Percentiles rank a stretch among this genome's conserved stretches.
Evolutionary conservation across 1,140 invertebrate species (phyloP).

Genomic region (Ooceraea biroi): DNA sequence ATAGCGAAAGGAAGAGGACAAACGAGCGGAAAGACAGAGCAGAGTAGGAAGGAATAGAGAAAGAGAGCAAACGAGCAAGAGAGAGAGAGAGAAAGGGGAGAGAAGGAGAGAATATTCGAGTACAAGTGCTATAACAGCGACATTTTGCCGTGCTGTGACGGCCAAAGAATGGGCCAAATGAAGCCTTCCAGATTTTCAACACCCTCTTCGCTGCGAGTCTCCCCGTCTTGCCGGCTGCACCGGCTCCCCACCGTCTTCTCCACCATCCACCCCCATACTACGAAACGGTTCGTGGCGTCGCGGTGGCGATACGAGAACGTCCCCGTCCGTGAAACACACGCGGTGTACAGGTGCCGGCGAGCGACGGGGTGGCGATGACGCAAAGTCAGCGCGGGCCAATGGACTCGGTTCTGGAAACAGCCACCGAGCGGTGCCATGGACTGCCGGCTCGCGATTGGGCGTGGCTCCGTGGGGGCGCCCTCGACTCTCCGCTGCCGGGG

Average conservation of each 20-base stretch:
- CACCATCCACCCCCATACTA: neutral
- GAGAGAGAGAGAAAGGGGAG: neutral
- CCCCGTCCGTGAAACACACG: constrained; percentile 75
- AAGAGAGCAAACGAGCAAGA: neutral
- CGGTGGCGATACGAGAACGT: constrained; percentile 50
- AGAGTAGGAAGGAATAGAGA: neutral
- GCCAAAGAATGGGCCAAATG: constrained; percentile 84
- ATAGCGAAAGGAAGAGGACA: neutral
- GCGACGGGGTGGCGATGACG: constrained; percentile 78
- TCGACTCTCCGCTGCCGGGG: constrained; percentile 34
- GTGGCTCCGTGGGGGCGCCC: constrained; percentile 73
- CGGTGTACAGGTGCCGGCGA: constrained; percentile 69
- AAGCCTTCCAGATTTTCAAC: constrained; percentile 84
- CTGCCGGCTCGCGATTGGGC: constrained; percentile 80
- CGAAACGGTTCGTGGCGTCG: constrained; percentile 47
- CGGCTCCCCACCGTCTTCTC: constrained; percentile 20
- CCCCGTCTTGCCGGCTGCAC: constrained; percentile 29
- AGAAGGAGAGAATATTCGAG: constrained; percentile 49
- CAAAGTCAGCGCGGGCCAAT: constrained; percentile 84
- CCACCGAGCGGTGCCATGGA: constrained; percentile 74
- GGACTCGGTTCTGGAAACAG: constrained; percentile 78
- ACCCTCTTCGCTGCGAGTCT: constrained; percentile 74
- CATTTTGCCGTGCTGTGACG: constrained; percentile 52
- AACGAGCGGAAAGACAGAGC: neutral
- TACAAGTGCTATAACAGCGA: constrained; percentile 67